phyloP scores from a whole-genome alignment of 2,113 vertebrate species.

The Neolamprologus sp. region DNA sequence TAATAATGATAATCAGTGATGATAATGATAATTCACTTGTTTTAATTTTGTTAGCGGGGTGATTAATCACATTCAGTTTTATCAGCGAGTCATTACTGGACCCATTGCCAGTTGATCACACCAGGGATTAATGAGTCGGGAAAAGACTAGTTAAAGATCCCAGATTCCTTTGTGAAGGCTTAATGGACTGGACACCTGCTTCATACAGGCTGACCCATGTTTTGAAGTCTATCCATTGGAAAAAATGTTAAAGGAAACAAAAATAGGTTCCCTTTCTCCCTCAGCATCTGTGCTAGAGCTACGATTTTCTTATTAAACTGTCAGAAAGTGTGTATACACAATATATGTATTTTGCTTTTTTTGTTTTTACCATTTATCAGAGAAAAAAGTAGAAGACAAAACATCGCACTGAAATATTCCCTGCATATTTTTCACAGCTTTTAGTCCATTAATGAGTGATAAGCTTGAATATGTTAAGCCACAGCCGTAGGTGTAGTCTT shows the following conservation, averaged over 20 bases:
- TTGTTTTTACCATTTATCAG: neutral
- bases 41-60: neutral
- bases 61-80: neutral
- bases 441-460: neutral
- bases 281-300: neutral
- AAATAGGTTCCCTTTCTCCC: neutral
- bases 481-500: neutral
- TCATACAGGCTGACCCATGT: neutral
- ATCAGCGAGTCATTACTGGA: neutral
- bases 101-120: neutral
- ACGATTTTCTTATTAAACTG: neutral
- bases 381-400: neutral
- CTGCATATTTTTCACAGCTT: neutral
- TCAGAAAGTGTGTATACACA: neutral
- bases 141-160: neutral
- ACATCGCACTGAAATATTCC: neutral
- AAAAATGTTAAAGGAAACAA: neutral
- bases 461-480: neutral
- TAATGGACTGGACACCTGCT: neutral
- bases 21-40: neutral
- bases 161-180: neutral
- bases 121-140: neutral
- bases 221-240: neutral
- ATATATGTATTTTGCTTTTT: neutral
- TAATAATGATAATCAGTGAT: neutral